A percentile compares a stretch with the other conserved stretches of the same genome.
These are phyloP conservation scores for Drosophila nebulosa DNA, from an alignment of 1,140 invertebrate species.

Conservation along the genomic window DNA sequence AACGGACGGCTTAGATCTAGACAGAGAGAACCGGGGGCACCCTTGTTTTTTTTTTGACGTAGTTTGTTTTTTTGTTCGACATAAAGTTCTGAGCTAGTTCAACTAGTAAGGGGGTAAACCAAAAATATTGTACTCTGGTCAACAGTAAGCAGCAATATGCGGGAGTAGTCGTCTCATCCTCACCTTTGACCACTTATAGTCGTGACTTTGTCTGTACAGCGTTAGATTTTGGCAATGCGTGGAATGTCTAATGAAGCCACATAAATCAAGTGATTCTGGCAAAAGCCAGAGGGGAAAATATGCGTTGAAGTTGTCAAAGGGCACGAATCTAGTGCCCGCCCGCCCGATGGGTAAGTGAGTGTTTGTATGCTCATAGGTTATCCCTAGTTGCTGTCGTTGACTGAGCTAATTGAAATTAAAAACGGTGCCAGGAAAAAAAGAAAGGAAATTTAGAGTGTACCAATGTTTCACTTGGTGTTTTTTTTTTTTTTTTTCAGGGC, in stretches of 20 bases:
- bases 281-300: conserved; percentile 12
- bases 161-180: conserved; percentile 25
- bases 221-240: conserved; percentile 43
- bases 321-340: background rate
- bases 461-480: conserved; percentile 30
- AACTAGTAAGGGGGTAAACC: conserved; percentile 42
- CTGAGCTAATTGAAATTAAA: conserved; percentile 71
- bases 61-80: background rate
- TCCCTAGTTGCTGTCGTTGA: conserved; percentile 21
- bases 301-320: background rate
- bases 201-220: conserved; percentile 33
- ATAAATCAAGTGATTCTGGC: conserved; percentile 75
- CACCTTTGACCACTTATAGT: background rate
- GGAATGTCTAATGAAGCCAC: conserved; percentile 80
- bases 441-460: background rate
- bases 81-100: conserved; percentile 15
- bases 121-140: conserved; percentile 69
- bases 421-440: conserved; percentile 46
- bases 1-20: conserved; percentile 25
- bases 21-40: too few species aligned
- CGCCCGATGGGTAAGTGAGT: conserved; percentile 9
- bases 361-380: background rate
- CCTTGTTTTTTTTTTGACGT: too few species aligned
- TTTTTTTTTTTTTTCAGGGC: too few species aligned
- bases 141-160: conserved; percentile 27